A percentile compares a stretch with the other conserved stretches of the same genome.
These are phyloP conservation scores for Hemistola chrysoprasaria DNA, from an alignment of 2,888 invertebrate genomes.

Conservation along the genomic window DNA sequence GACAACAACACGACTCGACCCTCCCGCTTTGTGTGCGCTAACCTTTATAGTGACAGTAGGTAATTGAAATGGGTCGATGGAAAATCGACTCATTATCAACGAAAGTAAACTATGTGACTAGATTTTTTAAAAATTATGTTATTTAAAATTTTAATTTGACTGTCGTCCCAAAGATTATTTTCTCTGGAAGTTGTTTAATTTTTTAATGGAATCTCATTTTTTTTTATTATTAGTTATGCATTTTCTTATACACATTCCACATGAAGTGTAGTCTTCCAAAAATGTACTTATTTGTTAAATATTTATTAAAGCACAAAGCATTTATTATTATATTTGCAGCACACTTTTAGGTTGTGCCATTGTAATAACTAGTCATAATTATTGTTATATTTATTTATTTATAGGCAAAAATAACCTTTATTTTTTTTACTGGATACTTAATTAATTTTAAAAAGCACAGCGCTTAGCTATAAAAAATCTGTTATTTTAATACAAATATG, in stretches of 20 bases:
- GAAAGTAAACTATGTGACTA: too few relatives aligned
- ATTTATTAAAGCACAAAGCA: conserved; percentile 23
- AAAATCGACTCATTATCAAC: too few relatives aligned
- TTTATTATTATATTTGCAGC: conserved; percentile 23
- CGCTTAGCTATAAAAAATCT: too few relatives aligned
- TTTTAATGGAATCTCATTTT: neutral
- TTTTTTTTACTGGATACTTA: neutral
- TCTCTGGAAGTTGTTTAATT: neutral
- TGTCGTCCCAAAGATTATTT: too few relatives aligned
- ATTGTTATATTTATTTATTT: conserved; percentile 25
- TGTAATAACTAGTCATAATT: conserved; percentile 33
- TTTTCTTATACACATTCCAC: conserved; percentile 27
- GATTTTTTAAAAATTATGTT: too few relatives aligned
- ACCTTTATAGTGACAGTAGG: too few relatives aligned
- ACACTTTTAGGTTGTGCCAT: conserved; percentile 26
- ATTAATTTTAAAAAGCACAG: too few relatives aligned
- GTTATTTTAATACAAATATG: too few relatives aligned
- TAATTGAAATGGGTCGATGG: too few relatives aligned
- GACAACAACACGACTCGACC: too few relatives aligned
- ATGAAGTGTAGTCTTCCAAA: conserved; percentile 31
- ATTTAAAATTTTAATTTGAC: too few relatives aligned
- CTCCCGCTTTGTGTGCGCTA: too few relatives aligned
- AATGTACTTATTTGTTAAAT: conserved; percentile 17
- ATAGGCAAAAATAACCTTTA: conserved; percentile 1
- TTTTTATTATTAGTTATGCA: neutral